These are phyloP conservation scores for Aphis gossypii DNA, from an alignment of 1,140 invertebrate species.

Conservation along the genomic window DNA sequence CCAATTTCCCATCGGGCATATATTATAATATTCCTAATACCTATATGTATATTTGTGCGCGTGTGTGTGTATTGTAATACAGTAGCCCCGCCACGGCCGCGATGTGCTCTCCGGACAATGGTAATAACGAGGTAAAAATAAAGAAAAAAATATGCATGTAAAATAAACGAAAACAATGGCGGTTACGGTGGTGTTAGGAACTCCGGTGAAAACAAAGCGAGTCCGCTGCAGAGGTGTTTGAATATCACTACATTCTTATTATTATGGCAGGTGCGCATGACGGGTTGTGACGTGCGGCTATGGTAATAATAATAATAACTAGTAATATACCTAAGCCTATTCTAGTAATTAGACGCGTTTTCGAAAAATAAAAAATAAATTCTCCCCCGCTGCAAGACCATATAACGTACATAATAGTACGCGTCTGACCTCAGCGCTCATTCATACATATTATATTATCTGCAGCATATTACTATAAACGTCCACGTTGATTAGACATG, in stretches of 20 bases:
- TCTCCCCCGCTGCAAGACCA: background rate
- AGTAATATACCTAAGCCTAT: background rate
- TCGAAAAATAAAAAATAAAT: slow-evolving; percentile 1
- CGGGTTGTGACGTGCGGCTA: slow-evolving; percentile 34
- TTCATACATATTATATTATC: background rate
- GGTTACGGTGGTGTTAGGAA: slow-evolving; percentile 9
- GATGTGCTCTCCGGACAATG: slow-evolving; percentile 29
- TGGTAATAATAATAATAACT: slow-evolving; percentile 28
- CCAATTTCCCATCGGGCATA: background rate
- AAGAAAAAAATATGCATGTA: background rate
- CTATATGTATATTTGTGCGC: too few relatives aligned
- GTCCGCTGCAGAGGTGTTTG: slow-evolving; percentile 31
- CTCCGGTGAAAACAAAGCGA: slow-evolving; percentile 39
- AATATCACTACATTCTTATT: slow-evolving; percentile 36
- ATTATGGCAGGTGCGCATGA: slow-evolving; percentile 39
- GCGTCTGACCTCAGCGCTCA: background rate
- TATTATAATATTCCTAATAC: background rate
- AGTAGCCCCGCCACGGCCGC: background rate
- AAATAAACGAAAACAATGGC: slow-evolving; percentile 51
- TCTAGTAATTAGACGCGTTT: slow-evolving; percentile 52
- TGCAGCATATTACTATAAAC: background rate
- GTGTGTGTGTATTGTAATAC: background rate
- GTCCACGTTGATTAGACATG: slow-evolving; percentile 49
- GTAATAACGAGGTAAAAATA: slow-evolving; percentile 43
- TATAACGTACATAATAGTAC: too few relatives aligned